Base-by-base conservation (phyloP, 2,797 vertebrate genomes). In the Thalassophryne amazonica region DNA sequence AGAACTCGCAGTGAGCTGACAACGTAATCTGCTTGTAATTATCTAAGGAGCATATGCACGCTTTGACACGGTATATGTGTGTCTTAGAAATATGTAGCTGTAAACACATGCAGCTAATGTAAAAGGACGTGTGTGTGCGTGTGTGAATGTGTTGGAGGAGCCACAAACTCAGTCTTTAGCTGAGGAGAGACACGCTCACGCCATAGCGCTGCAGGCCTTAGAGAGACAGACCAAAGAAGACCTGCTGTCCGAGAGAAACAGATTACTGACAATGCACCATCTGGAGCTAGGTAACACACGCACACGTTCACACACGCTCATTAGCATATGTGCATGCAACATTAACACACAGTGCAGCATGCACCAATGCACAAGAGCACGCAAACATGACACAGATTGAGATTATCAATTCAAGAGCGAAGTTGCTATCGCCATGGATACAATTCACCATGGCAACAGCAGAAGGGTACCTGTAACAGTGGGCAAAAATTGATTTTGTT, bases 191-290 rank as follows among this genome's bases (percentile, higher is more conserved):
- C 89, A 92, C 64, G 84, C 77, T 16, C 93, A 93, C 47, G 71
- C 62, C 36, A 74, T 89, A 69, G 91, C 93, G 65, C 85, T 95
- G 54, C 91, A 92, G 77, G 80, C 87, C 7, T 34, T 93, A 60
- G 91, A 94, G 86, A 90, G 92, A 61, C 92, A 90, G 62, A 89
- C 91, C 5, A 91, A 85, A 57, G 92, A 93, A 62, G 91, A 93
- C 60, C 76, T 93, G 33, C 90, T 91, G 57, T 89, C 90, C 20
- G 93, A 95, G 73, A 88, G 88, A 12, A 90, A 92, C 73, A 81
- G 88, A 68, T 85, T 89, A 25, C 92, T 93, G 83, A 92, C 89
- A 11, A 89, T 92, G 76, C 92, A 95, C 79, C 82, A 87, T 28
- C 72, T 92, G 56, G 85, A 94, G 83, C 87, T 91, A 15, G 90